Conservation (phyloP, 2,888 invertebrate species). For the Lydus trimaculatus region DNA sequence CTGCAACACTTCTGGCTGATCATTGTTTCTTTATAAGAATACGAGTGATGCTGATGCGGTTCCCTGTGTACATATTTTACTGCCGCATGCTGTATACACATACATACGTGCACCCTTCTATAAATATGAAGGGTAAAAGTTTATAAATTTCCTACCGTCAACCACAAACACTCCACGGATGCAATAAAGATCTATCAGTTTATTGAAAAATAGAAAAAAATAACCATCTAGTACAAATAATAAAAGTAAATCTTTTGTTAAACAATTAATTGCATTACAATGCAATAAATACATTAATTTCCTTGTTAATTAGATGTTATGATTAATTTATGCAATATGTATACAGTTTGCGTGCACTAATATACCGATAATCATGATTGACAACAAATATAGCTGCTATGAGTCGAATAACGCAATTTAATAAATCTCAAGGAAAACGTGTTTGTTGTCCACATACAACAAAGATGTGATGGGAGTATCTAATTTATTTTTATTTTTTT, state of each 20-base stretch:
- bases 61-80: not conserved
- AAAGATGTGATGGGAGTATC: constrained; percentile 8
- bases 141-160: not conserved
- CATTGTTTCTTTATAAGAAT: too few species aligned
- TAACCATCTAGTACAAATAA: not conserved
- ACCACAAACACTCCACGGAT: not conserved
- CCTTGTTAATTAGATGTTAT: not conserved
- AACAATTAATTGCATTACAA: too few species aligned
- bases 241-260: not conserved
- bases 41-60: too few species aligned
- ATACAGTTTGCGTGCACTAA: not conserved
- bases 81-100: not conserved
- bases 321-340: not conserved
- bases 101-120: not conserved
- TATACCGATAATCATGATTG: constrained; percentile 14
- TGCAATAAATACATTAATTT: not conserved
- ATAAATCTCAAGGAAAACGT: constrained; percentile 25
- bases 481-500: too few species aligned
- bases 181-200: not conserved
- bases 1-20: too few species aligned
- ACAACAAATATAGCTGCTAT: constrained; percentile 11
- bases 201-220: not conserved
- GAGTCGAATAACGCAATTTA: constrained; percentile 12
- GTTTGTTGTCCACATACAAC: constrained; percentile 14
- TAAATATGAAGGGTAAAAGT: not conserved